Evolutionary conservation across 2,888 invertebrate species (phyloP), one percentile per base, ranked within the genome.

Genomic region (Zhengitettix transpicula): DNA sequence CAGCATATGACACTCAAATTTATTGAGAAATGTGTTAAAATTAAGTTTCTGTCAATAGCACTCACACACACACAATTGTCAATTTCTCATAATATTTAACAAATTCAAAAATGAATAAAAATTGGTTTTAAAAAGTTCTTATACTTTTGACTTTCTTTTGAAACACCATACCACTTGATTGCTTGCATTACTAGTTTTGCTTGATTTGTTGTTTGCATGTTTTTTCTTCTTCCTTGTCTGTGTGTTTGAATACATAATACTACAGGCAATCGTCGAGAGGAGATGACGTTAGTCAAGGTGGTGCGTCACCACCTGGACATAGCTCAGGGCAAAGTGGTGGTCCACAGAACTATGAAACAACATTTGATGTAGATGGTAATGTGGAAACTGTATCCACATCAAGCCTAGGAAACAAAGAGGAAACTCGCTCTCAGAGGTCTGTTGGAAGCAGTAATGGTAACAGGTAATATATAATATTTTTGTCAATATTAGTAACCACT

Each of bases 361-460:
- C 89, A 42, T 93, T 90, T 74, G 94, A 92, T 73, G 80, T 91
- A 67, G 93, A 94, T 70, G 92, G 91, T 63, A 91, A 91, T 73
- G 87, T 92, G 64, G 93, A 94, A 73, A 93, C 94, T 8, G 85
- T 91, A 68, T 91, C 91, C 66, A 88, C 89, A 65, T 88, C 89
- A 72, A 88, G 87, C 62, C 69, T 68, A 73, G 81, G 85, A 59
- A 85, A 85, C 69, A 83, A 86, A 68, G 84, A 84, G 56, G 79
- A 79, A 65, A 75, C 74, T 61, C 71, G 78, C 62, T 77, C 77
- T 10, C 72, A 77, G 63, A 84, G 87, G 67, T 87, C 87, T 40
- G 69, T 72, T 57, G 69, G 68, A 42, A 71, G 71, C 65, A 65
- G 66, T 59, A 83, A 87, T 67, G 89, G 88, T 69, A 83, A 81